Evolutionary conservation across 2,888 invertebrate species (phyloP), one percentile per base, ranked within the genome.

Genomic region (Ptilodon capucinus): DNA sequence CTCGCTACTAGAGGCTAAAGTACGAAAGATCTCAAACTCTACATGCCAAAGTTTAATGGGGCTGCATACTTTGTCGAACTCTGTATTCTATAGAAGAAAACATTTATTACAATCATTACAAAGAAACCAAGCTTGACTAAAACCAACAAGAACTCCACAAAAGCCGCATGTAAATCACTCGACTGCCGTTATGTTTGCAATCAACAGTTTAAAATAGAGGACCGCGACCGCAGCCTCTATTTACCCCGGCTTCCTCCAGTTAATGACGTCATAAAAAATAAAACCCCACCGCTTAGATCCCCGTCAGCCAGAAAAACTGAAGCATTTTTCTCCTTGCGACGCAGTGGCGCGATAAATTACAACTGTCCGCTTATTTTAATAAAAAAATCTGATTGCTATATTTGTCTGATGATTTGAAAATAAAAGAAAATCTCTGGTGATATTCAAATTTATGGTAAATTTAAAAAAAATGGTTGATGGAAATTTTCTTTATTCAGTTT

Each of bases 191-290:
- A 60, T 51, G 63, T 71, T 74, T 57, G 76, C 75, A 80, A 82
- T 84, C 81, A 84, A 80, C 79, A 77, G 76, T 79, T 84, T 76
- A 71, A 79, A 83, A 78, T 74, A 58, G 60, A 63, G 53, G 52
- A 40, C 62, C 57, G 46, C 64, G 68, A 87, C 86, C 86, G 79
- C 88, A 86, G 77, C 76, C 77, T 80, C 74, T 76, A 74, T 79
- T 82, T 79, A 72, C 77, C 73, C 76, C 68, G 64, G 72, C 81
- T 86, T 89, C 88, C 88, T 86, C 68, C 54, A 78, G 76, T 82
- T 89, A 88, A 88, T 87, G 85, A 87, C 76, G 79, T 84, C 86
- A 82, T 84, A 84, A 86, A 88, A 86, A 85, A 82, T 84, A 84
- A 86, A 87, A 86, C 82, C 75, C 74, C 69, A 69, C 69, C 76